phyloP scores from a whole-genome alignment of 2,113 vertebrate species.

The Seriola rivoliana region DNA sequence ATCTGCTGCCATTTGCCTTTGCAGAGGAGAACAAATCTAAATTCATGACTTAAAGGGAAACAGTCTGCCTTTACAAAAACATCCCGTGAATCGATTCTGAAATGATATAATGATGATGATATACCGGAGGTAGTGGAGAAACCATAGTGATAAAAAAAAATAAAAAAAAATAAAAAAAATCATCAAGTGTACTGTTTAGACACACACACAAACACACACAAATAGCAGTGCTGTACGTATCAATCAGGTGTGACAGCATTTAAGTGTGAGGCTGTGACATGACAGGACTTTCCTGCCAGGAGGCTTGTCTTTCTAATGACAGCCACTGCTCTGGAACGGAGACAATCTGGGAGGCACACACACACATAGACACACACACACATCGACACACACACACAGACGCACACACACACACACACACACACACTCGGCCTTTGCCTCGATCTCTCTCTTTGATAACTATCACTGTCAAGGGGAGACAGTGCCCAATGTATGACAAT shows the following conservation, averaged over 20 bases:
- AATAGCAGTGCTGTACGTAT: conserved; percentile 74
- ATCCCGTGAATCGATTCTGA: conserved; percentile 3
- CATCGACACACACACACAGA: conserved; percentile 21
- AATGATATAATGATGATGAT: conserved; percentile 8
- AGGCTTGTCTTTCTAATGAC: conserved; percentile 89
- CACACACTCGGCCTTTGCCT: conserved; percentile 64
- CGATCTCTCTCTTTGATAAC: conserved; percentile 84
- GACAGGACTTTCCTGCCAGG: conserved; percentile 84
- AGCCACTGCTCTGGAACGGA: conserved; percentile 86
- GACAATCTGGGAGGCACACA: conserved; percentile 73
- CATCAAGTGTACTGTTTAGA: conserved; percentile 27
- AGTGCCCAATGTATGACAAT: conserved; percentile 85
- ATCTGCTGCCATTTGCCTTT: background rate
- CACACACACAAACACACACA: conserved; percentile 36
- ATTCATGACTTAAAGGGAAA: conserved; percentile 22
- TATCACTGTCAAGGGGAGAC: conserved; percentile 87
- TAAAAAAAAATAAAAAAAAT: conserved; percentile 21
- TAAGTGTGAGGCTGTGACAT: conserved; percentile 85
- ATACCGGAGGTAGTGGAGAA: background rate
- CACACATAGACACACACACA: conserved; percentile 24
- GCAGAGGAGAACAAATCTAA: background rate
- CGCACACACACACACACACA: conserved; percentile 13
- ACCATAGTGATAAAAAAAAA: background rate
- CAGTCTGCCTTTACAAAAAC: conserved; percentile 1
- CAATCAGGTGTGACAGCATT: conserved; percentile 86